These are phyloP conservation scores for Mesembrinibis cayennensis DNA, from an alignment of 2,113 vertebrate species.

Conservation along the genomic window DNA sequence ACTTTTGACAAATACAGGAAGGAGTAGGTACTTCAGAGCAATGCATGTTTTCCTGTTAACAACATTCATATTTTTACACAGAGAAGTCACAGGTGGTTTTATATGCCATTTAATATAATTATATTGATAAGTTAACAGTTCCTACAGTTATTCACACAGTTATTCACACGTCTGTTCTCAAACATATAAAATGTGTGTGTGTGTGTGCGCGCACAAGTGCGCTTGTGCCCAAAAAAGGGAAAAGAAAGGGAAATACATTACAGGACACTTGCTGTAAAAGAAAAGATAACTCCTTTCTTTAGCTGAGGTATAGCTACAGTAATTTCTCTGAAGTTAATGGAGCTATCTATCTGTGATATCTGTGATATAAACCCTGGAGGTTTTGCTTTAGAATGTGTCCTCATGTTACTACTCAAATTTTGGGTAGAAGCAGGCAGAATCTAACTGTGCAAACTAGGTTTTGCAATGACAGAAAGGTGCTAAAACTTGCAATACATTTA, in stretches of 20 bases:
- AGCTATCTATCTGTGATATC: neutral
- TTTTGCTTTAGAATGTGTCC: neutral
- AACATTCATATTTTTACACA: neutral
- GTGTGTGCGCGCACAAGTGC: fast-evolving
- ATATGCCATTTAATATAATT: neutral
- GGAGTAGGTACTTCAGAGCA: neutral
- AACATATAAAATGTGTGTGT: neutral
- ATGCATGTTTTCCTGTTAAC: neutral
- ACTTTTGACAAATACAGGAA: neutral
- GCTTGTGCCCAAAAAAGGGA: neutral
- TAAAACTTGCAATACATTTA: neutral
- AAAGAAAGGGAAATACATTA: neutral
- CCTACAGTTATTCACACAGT: neutral
- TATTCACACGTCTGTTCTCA: fast-evolving
- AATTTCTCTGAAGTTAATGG: neutral
- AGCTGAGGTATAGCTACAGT: neutral
- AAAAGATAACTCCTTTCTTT: neutral
- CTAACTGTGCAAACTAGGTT: neutral
- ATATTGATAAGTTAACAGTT: neutral
- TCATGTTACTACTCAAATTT: neutral
- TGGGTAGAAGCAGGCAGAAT: neutral
- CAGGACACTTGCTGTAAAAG: neutral
- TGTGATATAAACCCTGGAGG: neutral
- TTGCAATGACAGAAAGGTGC: neutral
- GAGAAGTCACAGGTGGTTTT: neutral